phyloP scores from a whole-genome alignment of 2,797 vertebrate species.

The Ceryle rudis region DNA sequence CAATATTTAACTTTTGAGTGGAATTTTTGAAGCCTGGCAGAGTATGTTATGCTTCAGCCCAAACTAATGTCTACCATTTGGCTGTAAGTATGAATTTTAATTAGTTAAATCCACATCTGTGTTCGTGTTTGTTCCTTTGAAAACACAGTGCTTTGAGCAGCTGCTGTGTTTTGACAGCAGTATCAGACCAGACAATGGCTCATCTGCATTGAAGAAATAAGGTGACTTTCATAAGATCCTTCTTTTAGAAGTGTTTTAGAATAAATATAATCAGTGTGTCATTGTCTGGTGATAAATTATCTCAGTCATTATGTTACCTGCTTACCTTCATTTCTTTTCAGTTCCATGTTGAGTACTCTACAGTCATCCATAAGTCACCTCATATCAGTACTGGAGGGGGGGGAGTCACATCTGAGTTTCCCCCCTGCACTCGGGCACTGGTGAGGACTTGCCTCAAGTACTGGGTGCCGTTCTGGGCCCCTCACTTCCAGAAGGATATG shows the following conservation, averaged over 20 bases:
- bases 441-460: no score
- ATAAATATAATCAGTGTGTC: neutral
- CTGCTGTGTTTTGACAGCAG: neutral
- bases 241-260: neutral
- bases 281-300: neutral
- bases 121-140: neutral
- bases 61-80: neutral
- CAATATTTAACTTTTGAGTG: neutral
- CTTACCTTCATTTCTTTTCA: neutral
- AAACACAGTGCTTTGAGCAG: neutral
- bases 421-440: no score
- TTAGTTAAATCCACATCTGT: neutral
- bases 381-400: neutral
- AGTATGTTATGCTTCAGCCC: neutral
- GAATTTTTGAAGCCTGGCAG: neutral
- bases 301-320: neutral
- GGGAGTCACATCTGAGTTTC: neutral
- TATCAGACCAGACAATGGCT: neutral
- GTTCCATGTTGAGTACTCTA: neutral
- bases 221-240: neutral
- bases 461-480: no score
- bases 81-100: neutral
- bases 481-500: no score
- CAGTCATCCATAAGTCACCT: neutral
- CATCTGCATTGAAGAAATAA: neutral